Evolutionary conservation across 2,113 vertebrate genomes (phyloP).

Genomic region (Phaethon lepturus): DNA sequence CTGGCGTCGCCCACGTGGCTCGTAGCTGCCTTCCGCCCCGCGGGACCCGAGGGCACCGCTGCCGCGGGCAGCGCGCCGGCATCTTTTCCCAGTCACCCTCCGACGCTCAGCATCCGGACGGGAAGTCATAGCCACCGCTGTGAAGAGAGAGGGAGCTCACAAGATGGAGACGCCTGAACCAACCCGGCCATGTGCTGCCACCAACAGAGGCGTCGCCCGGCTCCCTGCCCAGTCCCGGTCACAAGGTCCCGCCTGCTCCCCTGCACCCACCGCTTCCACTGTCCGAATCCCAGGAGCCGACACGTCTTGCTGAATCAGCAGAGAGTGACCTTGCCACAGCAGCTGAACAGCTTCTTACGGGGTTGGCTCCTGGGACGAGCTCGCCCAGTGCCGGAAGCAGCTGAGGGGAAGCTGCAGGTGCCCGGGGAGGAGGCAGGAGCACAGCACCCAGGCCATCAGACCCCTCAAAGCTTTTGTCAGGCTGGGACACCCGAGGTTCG

Average conservation of each 20-base stretch:
- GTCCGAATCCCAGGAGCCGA: neutral
- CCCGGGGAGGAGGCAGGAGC: neutral
- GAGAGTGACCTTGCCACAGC: neutral
- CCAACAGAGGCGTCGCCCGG: neutral
- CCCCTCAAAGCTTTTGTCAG: neutral
- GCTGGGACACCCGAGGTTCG: neutral
- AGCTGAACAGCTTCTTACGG: neutral
- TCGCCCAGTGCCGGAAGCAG: rapidly evolving
- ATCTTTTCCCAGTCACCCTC: neutral
- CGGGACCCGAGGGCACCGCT: neutral
- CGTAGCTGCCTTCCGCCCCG: rapidly evolving
- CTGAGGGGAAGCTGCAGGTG: neutral
- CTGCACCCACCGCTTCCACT: neutral
- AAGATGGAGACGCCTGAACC: neutral
- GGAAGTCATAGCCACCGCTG: rapidly evolving
- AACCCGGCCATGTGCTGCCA: neutral
- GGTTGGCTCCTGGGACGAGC: rapidly evolving
- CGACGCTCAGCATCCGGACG: neutral
- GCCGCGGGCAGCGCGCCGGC: rapidly evolving
- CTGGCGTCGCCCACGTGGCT: rapidly evolving
- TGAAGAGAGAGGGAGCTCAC: neutral
- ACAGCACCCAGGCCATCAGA: neutral
- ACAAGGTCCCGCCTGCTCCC: neutral
- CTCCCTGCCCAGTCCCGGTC: rapidly evolving
- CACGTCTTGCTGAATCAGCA: neutral